These are phyloP conservation scores for Eristalis pertinax DNA, from an alignment of 2,888 invertebrate genomes.

Conservation along the genomic window DNA sequence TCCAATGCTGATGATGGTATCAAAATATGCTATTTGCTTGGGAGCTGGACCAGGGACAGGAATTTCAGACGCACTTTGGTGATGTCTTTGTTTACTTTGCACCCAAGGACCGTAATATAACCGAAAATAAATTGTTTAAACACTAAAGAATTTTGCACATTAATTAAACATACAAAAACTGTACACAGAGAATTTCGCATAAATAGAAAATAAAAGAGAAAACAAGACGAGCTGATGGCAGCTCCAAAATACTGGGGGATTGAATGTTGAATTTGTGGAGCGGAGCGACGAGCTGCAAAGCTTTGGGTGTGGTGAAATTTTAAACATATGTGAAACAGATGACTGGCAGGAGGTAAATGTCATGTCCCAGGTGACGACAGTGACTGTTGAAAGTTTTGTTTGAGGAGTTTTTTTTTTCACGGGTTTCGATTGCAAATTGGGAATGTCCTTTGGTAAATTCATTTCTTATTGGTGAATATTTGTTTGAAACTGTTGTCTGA, in stretches of 20 bases:
- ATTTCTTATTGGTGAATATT: no score
- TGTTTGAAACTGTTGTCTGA: no score
- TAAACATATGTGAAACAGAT: constrained; percentile 37
- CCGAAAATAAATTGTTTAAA: neutral
- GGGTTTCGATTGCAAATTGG: no score
- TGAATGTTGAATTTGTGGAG: neutral
- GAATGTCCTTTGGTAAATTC: no score
- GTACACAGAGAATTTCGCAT: constrained; percentile 2
- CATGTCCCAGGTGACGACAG: constrained; percentile 5
- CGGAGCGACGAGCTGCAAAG: constrained; percentile 1
- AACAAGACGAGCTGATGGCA: neutral
- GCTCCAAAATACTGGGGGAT: neutral
- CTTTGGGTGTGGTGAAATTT: constrained; percentile 31
- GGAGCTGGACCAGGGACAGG: neutral
- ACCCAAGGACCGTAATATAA: neutral
- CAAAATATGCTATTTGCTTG: neutral
- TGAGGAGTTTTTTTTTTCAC: neutral
- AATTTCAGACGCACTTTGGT: neutral
- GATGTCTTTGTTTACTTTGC: neutral
- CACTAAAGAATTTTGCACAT: neutral
- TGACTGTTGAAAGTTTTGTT: neutral
- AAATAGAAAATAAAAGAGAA: neutral
- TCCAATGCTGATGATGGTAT: neutral
- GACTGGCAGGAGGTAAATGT: constrained; percentile 5
- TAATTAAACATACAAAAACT: neutral